Conservation (phyloP, 2,113 vertebrate genomes). For the Siphamia tubifer region DNA sequence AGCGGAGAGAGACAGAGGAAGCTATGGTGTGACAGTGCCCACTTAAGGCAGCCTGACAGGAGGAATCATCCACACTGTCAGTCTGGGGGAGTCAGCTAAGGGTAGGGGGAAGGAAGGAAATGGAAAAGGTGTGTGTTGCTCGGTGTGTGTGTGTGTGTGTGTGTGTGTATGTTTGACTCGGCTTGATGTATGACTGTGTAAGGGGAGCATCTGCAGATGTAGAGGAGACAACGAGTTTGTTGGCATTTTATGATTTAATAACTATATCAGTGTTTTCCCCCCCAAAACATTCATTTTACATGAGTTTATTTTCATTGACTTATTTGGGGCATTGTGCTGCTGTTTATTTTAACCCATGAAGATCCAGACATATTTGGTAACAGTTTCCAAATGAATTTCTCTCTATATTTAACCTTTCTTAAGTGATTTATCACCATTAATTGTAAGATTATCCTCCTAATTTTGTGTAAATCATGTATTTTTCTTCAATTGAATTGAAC, state of each 20-base stretch:
- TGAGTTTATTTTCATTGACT: not conserved
- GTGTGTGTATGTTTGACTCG: not conserved
- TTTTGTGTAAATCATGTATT: no score
- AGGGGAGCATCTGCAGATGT: not conserved
- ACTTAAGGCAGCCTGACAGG: slow-evolving; percentile 69
- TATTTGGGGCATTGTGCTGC: slow-evolving; percentile 23
- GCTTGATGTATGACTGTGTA: not conserved
- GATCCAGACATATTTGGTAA: no score
- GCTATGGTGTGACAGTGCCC: slow-evolving; percentile 53
- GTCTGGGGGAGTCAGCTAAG: slow-evolving; percentile 40
- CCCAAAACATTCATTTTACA: slow-evolving; percentile 9
- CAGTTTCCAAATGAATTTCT: no score
- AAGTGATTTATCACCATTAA: no score
- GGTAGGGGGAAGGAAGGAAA: slow-evolving; percentile 12
- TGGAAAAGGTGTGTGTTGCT: slow-evolving; percentile 35
- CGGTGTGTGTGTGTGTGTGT: not conserved
- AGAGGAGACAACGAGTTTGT: not conserved
- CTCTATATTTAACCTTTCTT: no score
- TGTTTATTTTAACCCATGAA: not conserved
- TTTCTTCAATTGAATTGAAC: no score
- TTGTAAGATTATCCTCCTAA: no score
- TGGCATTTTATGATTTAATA: slow-evolving; percentile 4
- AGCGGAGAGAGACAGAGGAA: slow-evolving; percentile 15
- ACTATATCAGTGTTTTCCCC: not conserved
- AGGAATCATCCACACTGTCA: slow-evolving; percentile 67